Percentiles rank a stretch among this genome's conserved stretches.
Evolutionary conservation across 2,888 invertebrate genomes (phyloP).

Genomic region (Diplolepis rosae): DNA sequence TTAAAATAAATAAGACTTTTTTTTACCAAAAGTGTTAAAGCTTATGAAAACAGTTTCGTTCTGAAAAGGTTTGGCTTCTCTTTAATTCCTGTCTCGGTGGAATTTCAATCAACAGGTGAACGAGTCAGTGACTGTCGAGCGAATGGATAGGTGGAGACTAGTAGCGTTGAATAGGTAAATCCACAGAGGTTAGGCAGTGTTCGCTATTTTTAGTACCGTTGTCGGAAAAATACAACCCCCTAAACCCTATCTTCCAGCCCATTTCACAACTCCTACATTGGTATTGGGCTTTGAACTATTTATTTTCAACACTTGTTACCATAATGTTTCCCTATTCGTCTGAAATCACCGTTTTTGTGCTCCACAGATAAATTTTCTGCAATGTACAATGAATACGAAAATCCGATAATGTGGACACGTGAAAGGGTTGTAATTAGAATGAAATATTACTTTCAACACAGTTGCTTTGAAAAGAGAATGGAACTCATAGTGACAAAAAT

Average conservation of each 20-base stretch:
- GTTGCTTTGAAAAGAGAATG: background rate
- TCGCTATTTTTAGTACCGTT: conserved; percentile 48
- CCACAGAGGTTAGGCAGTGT: conserved; percentile 41
- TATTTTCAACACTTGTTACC: conserved; percentile 1
- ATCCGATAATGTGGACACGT: background rate
- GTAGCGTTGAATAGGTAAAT: conserved; percentile 54
- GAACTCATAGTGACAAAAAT: too few relatives aligned
- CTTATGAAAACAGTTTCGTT: conserved; percentile 21
- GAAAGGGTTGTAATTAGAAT: background rate
- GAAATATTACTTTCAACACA: background rate
- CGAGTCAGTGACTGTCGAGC: conserved; percentile 52
- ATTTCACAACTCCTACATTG: conserved; percentile 36
- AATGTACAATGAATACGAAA: background rate
- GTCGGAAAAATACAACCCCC: conserved; percentile 49
- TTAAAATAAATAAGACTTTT: too few relatives aligned
- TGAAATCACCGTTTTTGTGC: background rate
- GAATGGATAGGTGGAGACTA: conserved; percentile 48
- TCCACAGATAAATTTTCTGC: background rate
- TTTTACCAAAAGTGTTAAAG: background rate
- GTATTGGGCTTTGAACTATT: conserved; percentile 9
- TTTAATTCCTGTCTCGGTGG: conserved; percentile 48
- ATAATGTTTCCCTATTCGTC: conserved; percentile 7
- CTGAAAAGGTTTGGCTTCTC: conserved; percentile 32
- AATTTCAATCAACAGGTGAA: conserved; percentile 69
- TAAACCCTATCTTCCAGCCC: conserved; percentile 25